Base-by-base conservation (phyloP, 2,797 vertebrate genomes). In the Pangasius krempfi region DNA sequence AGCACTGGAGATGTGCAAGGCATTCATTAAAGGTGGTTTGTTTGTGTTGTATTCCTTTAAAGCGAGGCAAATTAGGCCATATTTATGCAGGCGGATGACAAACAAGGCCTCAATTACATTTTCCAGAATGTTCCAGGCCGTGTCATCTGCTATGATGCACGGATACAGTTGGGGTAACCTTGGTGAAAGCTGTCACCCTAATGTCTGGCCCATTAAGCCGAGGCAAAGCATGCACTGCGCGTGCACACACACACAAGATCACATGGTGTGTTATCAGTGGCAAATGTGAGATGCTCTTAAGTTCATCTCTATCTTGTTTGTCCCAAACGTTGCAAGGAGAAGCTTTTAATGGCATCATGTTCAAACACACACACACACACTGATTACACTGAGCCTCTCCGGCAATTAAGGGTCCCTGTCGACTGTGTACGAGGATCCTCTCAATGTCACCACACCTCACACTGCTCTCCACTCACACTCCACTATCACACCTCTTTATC, bases 111-210 rank as follows among this genome's bases (percentile, higher is more conserved):
- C 96, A 97, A 97, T 98, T 97, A 96, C 96, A 96, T 96, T 95
- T 95, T 96, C 96, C 96, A 96, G 97, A 97, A 97, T 96, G 97
- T 98, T 97, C 96, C 96, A 96, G 96, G 95, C 94, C 93, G 96
- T 96, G 97, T 98, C 97, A 97, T 97, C 97, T 52, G 96, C 95
- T 96, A 94, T 96, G 95, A 97, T 96, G 96, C 95, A 73, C 94
- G 93, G 95, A 94, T 96, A 97, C 97, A 97, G 97, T 98, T 97
- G 97, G 96, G 96, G 96, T 98, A 98, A 98, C 97, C 97, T 98
- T 98, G 97, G 97, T 94, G 96, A 95, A 97, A 97, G 97, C 97
- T 97, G 97, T 98, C 97, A 97, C 96, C 97, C 95, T 96, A 96
- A 96, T 96, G 97, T 97, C 96, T 95, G 95, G 96, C 96, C 96